Percentiles rank a stretch among this genome's conserved stretches.
Conservation (phyloP, 37 sponge, comb jelly and placozoan species). For the Cliona cf. orientalis region DNA sequence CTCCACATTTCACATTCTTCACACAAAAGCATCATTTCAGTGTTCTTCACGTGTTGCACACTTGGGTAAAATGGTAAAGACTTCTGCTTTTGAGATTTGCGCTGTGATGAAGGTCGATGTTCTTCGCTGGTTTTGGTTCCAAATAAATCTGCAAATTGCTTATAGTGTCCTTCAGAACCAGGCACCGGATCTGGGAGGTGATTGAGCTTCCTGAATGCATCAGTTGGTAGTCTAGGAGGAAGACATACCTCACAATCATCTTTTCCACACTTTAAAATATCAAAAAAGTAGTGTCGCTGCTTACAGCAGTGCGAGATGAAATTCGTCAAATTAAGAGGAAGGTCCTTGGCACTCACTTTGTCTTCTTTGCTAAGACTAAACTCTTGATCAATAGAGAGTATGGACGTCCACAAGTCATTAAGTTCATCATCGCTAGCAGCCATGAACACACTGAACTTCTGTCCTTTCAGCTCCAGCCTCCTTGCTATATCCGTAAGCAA, state of each 20-base stretch:
- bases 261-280: conserved; percentile 1
- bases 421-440: not conserved
- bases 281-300: conserved; percentile 40
- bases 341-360: not conserved
- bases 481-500: not conserved
- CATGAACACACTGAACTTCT: not conserved
- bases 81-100: conserved; percentile 11
- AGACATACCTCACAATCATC: not conserved
- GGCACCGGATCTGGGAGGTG: conserved; percentile 1
- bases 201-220: not conserved
- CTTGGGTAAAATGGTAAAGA: conserved; percentile 29
- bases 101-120: not conserved
- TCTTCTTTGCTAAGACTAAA: not conserved
- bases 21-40: conserved; percentile 32
- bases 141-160: not conserved
- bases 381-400: not conserved
- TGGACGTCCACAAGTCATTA: not conserved
- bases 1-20: conserved; percentile 40
- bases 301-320: conserved; percentile 41
- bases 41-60: conserved; percentile 24
- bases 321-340: not conserved
- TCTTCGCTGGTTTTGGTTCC: conserved; percentile 11
- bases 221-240: not conserved
- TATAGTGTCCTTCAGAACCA: not conserved
- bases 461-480: conserved; percentile 32